phyloP scores from a whole-genome alignment of 2,113 vertebrate genomes.

The Aramus guarauna region DNA sequence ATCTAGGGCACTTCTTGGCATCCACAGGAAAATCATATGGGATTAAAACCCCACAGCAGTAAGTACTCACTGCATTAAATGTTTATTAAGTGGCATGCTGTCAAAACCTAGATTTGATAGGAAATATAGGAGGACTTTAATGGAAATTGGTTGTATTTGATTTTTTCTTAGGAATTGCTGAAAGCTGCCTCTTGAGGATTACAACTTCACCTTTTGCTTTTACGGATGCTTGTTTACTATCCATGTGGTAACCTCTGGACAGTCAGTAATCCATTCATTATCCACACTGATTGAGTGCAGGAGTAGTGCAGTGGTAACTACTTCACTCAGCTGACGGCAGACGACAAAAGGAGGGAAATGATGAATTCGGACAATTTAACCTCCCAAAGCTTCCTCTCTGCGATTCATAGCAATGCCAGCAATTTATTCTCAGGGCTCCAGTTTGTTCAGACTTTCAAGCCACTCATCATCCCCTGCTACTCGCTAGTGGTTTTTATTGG shows the following conservation, averaged over 20 bases:
- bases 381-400: slow-evolving; percentile 73
- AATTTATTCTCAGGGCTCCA: slow-evolving; percentile 79
- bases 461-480: slow-evolving; percentile 82
- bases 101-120: slow-evolving; percentile 17
- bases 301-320: background rate
- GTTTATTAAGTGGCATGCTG: slow-evolving; percentile 44
- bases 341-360: slow-evolving; percentile 19
- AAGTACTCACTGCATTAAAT: slow-evolving; percentile 54
- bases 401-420: slow-evolving; percentile 65
- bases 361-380: slow-evolving; percentile 68
- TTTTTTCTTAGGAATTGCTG: slow-evolving; percentile 42
- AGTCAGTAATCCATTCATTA: slow-evolving; percentile 13
- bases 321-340: background rate
- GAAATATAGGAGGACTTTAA: background rate
- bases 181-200: slow-evolving; percentile 11
- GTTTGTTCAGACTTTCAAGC: slow-evolving; percentile 81
- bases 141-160: slow-evolving; percentile 6
- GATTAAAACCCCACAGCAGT: slow-evolving; percentile 48
- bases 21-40: slow-evolving; percentile 11
- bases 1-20: slow-evolving; percentile 37
- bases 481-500: slow-evolving; percentile 77
- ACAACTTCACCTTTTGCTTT: slow-evolving; percentile 31
- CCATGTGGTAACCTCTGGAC: slow-evolving; percentile 25
- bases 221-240: slow-evolving; percentile 12
- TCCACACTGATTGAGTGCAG: background rate